Evolutionary conservation across 2,113 vertebrate species (phyloP), one percentile per base, ranked within the genome.

Genomic region (Pomatorhinus ruficollis): DNA sequence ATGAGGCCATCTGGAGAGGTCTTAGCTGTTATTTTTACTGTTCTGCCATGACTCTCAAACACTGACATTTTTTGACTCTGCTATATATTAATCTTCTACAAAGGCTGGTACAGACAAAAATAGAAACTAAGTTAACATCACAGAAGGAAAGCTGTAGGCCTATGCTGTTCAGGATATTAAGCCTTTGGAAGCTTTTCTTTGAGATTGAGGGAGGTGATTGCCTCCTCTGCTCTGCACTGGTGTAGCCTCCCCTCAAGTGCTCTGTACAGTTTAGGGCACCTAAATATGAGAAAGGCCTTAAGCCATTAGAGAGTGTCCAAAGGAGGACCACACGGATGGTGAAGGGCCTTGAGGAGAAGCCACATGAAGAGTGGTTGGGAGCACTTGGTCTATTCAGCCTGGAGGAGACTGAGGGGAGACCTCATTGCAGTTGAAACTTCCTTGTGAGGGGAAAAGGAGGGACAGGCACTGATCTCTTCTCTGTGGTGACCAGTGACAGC

Each of bases 371-470:
- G 14, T 2, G 2, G 39, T 40, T 54, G 39, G 7, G 40, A 16
- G 0, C n/a, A 47, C 24, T 68, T 52, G 19, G 2, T 44, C 13
- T 68, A 20, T 31, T 60, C 70, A 82, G 24, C 16, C 45, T 68
- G 30, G 24, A 81, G 33, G 30, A 75, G 47, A 22, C 14, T 47
- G 47, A 68, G 24, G 9, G 2, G 13, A 61, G 24, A 31, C 7
- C 9, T 6, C 47, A 47, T 0, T 5, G 7, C 21, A n/a, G 45
- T 9, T 40, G 2, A 5, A 53, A 0, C 7, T 68, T 53, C 61
- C 30, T 53, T 0, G 0, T 6, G 16, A 60, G 16, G 11, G 24
- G 21, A 75, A 53, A 39, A n/a, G 7, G 2, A 25, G 16, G n/a
- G 6, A 1, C 45, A 60, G 53, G 13, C 60, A 53, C 20, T 17